A percentile compares a stretch with the other conserved stretches of the same genome.
phyloP scores from a whole-genome alignment of 2,797 vertebrate genomes.

The Acanthiza pusilla region DNA sequence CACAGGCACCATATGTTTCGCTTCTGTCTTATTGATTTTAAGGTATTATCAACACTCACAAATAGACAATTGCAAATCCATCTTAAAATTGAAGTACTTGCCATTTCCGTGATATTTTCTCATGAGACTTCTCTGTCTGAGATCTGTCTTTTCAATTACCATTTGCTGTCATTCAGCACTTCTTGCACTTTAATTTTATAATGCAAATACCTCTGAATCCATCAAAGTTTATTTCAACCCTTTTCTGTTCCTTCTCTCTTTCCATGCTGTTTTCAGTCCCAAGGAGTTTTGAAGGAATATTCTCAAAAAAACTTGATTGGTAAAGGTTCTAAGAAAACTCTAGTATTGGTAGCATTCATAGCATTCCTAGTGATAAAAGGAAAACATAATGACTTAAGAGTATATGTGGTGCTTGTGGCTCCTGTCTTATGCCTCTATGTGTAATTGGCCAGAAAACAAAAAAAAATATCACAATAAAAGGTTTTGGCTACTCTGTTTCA shows the following conservation, averaged over 20 bases:
- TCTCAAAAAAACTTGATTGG: not conserved
- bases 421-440: not conserved
- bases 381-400: not conserved
- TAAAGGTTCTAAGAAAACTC: not conserved
- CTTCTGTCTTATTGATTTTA: not conserved
- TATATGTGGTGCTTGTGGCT: not conserved
- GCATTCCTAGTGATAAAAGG: not conserved
- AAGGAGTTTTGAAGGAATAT: not conserved
- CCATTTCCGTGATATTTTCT: not conserved
- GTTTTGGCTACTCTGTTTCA: not conserved
- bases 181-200: not conserved
- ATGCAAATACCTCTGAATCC: not conserved
- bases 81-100: not conserved
- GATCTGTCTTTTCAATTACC: not conserved
- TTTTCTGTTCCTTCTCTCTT: not conserved
- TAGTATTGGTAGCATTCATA: not conserved
- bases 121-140: not conserved
- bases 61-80: not conserved
- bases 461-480: not conserved
- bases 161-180: slow-evolving; percentile 5
- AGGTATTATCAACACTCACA: not conserved
- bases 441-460: not conserved
- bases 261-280: not conserved
- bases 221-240: not conserved
- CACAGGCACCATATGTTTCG: not conserved